Evolutionary conservation across 2,888 invertebrate species (phyloP).

Genomic region (Laothoe populi): DNA sequence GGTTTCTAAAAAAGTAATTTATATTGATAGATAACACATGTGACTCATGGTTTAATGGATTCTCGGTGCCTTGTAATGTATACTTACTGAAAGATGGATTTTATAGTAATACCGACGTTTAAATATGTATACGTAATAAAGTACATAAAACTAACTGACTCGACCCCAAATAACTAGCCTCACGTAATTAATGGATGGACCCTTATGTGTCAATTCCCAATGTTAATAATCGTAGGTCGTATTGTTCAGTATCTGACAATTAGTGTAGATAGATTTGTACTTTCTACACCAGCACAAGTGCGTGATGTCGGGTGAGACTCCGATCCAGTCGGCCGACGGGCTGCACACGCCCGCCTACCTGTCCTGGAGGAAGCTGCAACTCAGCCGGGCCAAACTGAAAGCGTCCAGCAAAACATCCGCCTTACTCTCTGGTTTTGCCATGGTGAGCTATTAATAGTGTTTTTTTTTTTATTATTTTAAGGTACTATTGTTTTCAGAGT

Average conservation of each 20-base stretch:
- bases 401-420: conserved; percentile 99
- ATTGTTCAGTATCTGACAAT: neutral
- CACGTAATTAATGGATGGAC: too few species aligned
- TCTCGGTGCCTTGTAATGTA: too few species aligned
- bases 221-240: too few species aligned
- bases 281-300: conserved; percentile 64
- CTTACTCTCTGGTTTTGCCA: conserved; percentile 97
- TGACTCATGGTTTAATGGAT: too few species aligned
- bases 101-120: too few species aligned
- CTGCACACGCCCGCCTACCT: conserved; percentile 93
- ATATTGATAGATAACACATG: too few species aligned
- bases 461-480: neutral
- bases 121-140: too few species aligned
- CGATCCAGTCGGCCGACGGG: conserved; percentile 91
- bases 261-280: neutral
- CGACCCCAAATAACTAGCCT: too few species aligned
- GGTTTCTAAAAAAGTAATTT: too few species aligned
- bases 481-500: neutral
- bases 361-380: conserved; percentile 95
- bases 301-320: conserved; percentile 83
- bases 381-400: conserved; percentile 98
- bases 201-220: too few species aligned
- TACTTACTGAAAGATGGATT: too few species aligned
- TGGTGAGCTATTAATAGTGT: conserved; percentile 86
- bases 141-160: too few species aligned